phyloP scores from a whole-genome alignment of 1,140 invertebrate genomes.

The Leptestheria dahalacensis region DNA sequence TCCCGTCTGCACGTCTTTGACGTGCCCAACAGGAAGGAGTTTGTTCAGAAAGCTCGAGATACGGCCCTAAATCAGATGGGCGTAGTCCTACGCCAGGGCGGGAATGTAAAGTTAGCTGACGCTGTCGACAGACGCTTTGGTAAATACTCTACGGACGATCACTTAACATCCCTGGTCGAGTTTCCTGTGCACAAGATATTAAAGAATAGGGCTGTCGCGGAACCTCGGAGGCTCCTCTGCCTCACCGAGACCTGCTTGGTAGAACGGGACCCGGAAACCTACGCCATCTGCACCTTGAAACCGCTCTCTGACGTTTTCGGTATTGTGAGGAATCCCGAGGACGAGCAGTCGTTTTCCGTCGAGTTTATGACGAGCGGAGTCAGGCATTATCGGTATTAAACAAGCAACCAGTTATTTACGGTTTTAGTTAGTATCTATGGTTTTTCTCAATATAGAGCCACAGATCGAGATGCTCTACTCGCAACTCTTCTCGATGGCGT shows the following conservation, averaged over 20 bases:
- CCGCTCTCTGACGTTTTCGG: constrained; percentile 83
- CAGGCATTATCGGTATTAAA: not conserved
- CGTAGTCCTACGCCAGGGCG: constrained; percentile 64
- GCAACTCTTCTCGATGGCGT: constrained; percentile 92
- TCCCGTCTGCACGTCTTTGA: constrained; percentile 40
- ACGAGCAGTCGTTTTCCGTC: constrained; percentile 85
- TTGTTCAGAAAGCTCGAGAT: constrained; percentile 71
- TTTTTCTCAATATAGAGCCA: constrained; percentile 19
- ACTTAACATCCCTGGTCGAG: constrained; percentile 79
- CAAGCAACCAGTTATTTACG: not conserved
- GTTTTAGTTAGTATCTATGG: constrained; percentile 12
- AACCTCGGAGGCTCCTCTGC: constrained; percentile 75
- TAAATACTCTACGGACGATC: constrained; percentile 72
- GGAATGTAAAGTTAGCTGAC: constrained; percentile 69
- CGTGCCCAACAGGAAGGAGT: constrained; percentile 51
- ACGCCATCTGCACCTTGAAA: constrained; percentile 71
- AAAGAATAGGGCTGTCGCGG: constrained; percentile 56
- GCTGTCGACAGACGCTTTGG: constrained; percentile 75
- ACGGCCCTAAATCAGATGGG: constrained; percentile 61
- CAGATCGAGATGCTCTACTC: constrained; percentile 69
- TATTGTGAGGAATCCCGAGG: constrained; percentile 69
- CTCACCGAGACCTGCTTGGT: constrained; percentile 88
- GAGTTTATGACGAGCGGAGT: constrained; percentile 34
- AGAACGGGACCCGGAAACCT: constrained; percentile 91
- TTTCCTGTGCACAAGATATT: constrained; percentile 86